Evolutionary conservation across 2,888 invertebrate genomes (phyloP).

Genomic region (Galerucella nymphaeae): DNA sequence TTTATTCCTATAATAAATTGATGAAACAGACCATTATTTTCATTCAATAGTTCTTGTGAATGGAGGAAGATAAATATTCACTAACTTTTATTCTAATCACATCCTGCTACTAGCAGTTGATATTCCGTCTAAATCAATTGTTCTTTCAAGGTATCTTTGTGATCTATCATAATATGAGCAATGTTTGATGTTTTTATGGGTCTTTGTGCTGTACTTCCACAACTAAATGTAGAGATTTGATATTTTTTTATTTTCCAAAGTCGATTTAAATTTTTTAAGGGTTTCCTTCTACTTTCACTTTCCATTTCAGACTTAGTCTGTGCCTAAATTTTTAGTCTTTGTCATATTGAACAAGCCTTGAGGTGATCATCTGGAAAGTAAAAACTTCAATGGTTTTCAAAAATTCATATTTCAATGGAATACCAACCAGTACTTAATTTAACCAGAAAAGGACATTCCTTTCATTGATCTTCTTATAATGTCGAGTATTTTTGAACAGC

Average conservation of each 20-base stretch:
- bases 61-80: too few species aligned
- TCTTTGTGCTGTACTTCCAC: constrained; percentile 5
- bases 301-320: constrained; percentile 20
- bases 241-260: background rate
- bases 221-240: background rate
- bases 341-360: constrained; percentile 18
- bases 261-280: background rate
- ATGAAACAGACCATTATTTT: too few species aligned
- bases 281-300: constrained; percentile 15
- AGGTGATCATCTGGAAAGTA: constrained; percentile 19
- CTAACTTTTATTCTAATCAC: too few species aligned
- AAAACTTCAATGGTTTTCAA: constrained; percentile 15
- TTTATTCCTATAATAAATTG: too few species aligned
- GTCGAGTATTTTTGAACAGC: too few species aligned
- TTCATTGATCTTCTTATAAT: constrained; percentile 17
- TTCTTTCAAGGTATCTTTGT: background rate
- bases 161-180: too few species aligned
- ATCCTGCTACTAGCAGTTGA: too few species aligned
- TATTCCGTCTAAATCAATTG: too few species aligned
- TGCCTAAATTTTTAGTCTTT: constrained; percentile 11
- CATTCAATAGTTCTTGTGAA: too few species aligned
- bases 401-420: constrained; percentile 13
- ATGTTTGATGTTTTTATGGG: constrained; percentile 1
- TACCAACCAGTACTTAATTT: constrained; percentile 25
- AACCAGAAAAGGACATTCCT: constrained; percentile 11